phyloP scores from a whole-genome alignment of 2,113 vertebrate species.

The Trematocara nigrifrons region DNA sequence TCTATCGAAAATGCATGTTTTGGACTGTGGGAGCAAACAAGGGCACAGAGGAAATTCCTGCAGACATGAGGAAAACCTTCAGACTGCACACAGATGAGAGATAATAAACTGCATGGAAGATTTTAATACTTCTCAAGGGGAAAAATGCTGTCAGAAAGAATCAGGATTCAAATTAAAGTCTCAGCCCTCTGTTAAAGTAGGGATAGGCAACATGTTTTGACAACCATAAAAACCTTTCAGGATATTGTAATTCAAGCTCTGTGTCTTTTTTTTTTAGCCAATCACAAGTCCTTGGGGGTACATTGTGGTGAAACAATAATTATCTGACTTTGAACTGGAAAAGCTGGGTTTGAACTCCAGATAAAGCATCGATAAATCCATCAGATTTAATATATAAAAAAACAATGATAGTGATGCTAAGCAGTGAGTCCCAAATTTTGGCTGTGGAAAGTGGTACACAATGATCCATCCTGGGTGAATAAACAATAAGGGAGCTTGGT shows the following conservation, averaged over 20 bases:
- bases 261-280: neutral
- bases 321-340: neutral
- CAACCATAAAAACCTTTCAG: neutral
- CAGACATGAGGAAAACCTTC: neutral
- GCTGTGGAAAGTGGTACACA: neutral
- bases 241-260: neutral
- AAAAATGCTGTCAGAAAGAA: neutral
- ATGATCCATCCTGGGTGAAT: constrained; percentile 17
- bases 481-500: constrained; percentile 46
- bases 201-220: neutral
- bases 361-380: neutral
- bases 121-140: neutral
- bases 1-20: neutral
- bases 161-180: constrained; percentile 2
- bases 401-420: neutral
- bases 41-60: neutral
- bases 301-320: neutral
- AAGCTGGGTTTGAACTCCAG: neutral
- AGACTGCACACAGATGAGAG: neutral
- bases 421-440: neutral
- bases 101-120: neutral
- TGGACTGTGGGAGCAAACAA: neutral
- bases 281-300: neutral
- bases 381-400: neutral
- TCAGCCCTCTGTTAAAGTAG: neutral